Evolutionary conservation across 2,888 invertebrate species (phyloP).

Genomic region (Campaea margaritaria): DNA sequence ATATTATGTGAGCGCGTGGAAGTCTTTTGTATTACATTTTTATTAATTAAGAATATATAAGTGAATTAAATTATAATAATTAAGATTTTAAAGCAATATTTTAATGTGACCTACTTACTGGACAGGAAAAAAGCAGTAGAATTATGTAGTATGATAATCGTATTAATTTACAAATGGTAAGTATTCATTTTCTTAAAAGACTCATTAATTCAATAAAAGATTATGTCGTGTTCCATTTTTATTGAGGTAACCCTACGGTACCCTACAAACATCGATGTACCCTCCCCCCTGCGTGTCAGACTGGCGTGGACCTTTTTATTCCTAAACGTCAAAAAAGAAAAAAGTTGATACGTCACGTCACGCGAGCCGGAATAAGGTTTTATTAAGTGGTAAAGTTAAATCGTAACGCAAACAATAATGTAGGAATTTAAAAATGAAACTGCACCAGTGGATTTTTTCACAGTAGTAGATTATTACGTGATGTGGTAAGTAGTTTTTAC

Average conservation of each 20-base stretch:
- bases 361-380: slow-evolving; percentile 43
- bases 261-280: slow-evolving; percentile 35
- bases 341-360: slow-evolving; percentile 48
- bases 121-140: no score
- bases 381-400: slow-evolving; percentile 44
- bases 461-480: no score
- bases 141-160: no score
- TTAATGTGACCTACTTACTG: no score
- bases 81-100: no score
- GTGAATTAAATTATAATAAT: no score
- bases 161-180: no score
- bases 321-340: slow-evolving; percentile 43
- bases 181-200: no score
- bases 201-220: no score
- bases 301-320: slow-evolving; percentile 47
- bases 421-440: background rate
- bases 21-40: background rate
- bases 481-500: no score
- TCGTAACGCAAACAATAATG: slow-evolving; percentile 38
- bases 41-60: background rate
- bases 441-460: no score
- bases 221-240: no score
- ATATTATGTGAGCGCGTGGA: background rate
- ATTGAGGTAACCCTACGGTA: slow-evolving; percentile 14
- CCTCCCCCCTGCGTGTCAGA: slow-evolving; percentile 43